Base-by-base conservation (phyloP, 2,113 vertebrate species). In the Cairina moschata region DNA sequence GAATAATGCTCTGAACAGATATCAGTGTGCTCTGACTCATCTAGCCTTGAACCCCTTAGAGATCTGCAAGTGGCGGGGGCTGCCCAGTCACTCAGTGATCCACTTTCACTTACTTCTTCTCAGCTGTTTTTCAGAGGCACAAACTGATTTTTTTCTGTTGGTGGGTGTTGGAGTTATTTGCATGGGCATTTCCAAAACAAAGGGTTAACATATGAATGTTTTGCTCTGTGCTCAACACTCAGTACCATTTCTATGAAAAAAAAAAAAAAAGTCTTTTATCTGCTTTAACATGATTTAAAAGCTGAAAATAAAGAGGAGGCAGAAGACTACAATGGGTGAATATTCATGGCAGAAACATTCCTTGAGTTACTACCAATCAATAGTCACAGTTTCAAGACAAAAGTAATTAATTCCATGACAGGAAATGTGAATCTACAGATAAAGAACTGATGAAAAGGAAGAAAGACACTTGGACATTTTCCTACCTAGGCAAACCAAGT, bases 1-100 rank as follows among this genome's bases (percentile, higher is more conserved):
- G 68, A 80, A 66, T 20, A 0, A 0, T 3, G 21, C 42, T 65
- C 18, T 50, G 55, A 63, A 59, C 0, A 2, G 63, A 22, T 54
- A 54, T 17, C 44, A 42, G 4, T 52, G 16, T 12, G 58, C 58
- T 29, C 8, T 21, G 50, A 75, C 50, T 58, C 2, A 1, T 55
- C 54, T 71, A 72, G 29, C 38, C 82, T 42, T 28, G 52, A 66
- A 48, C n/a, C 5, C 13, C 44, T 34, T 59, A 34, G 50, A 69
- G 22, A 42, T 48, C 42, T 48, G 58, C 26, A 77, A 56, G 48
- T 63, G 38, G 25, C 14, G 63, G 55, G 36, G 28, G 20, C 38
- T 84, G 74, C 52, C 17, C 34, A 25, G 17, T 28, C 38, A 44
- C 29, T 17, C 13, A 25, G 29, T 63, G 42, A 84, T 59, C 8